Evolutionary conservation across 2,888 invertebrate genomes (phyloP).

Genomic region (Agonum fuliginosum): DNA sequence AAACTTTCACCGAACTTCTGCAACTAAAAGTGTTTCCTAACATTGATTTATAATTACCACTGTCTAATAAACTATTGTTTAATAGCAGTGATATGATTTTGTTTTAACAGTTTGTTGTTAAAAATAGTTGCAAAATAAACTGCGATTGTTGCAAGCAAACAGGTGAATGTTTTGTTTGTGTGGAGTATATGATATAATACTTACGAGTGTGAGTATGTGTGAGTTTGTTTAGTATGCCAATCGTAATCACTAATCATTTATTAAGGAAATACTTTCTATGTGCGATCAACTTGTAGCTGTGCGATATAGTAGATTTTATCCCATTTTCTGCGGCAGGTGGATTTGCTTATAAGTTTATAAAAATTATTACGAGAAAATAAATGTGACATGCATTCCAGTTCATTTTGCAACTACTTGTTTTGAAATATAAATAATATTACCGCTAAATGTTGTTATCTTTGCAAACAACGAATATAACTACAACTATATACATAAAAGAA

Average conservation of each 20-base stretch:
- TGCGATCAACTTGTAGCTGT: neutral
- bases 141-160: neutral
- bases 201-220: neutral
- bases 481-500: no score
- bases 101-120: slow-evolving; percentile 6
- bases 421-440: no score
- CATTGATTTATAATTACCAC: slow-evolving; percentile 14
- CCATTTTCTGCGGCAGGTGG: neutral
- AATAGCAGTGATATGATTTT: neutral
- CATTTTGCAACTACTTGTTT: no score
- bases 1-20: slow-evolving; percentile 40
- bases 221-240: neutral
- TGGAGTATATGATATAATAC: slow-evolving; percentile 17
- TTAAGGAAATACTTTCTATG: slow-evolving; percentile 53
- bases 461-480: no score
- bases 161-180: slow-evolving; percentile 15
- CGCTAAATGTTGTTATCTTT: no score
- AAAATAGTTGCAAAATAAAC: slow-evolving; percentile 29
- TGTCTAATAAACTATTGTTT: neutral
- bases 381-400: no score
- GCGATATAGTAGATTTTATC: neutral
- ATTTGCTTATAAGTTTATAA: no score
- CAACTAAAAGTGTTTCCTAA: slow-evolving; percentile 19
- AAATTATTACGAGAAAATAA: no score
- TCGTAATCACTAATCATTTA: slow-evolving; percentile 38